Conservation (phyloP, 2,113 vertebrate genomes). For the Sebastes schlegelii region DNA sequence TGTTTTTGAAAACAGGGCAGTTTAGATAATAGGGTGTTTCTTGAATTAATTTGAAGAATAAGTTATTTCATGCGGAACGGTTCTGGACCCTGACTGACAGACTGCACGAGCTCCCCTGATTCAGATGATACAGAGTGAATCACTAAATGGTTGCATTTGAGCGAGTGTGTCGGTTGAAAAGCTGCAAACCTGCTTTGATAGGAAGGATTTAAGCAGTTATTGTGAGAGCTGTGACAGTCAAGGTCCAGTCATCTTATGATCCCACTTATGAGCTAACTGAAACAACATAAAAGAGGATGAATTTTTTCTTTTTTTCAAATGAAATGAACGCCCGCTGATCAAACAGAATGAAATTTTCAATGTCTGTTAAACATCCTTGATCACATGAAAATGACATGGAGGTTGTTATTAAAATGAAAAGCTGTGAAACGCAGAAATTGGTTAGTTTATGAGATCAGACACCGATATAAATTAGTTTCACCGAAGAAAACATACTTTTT, state of each 20-base stretch:
- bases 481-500: conserved; percentile 22
- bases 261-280: conserved; percentile 13
- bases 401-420: conserved; percentile 34
- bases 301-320: not conserved
- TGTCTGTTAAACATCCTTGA: conserved; percentile 26
- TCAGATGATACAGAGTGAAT: conserved; percentile 29
- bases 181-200: conserved; percentile 28
- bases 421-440: not conserved
- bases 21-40: conserved; percentile 36
- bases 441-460: conserved; percentile 29
- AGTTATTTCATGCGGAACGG: conserved; percentile 9
- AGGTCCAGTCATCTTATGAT: conserved; percentile 27
- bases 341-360: conserved; percentile 5
- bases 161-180: conserved; percentile 16
- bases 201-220: conserved; percentile 13
- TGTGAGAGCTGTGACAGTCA: conserved; percentile 12
- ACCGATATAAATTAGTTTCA: not conserved
- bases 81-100: conserved; percentile 3
- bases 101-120: conserved; percentile 2
- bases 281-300: conserved; percentile 12
- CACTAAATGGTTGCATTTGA: conserved; percentile 27
- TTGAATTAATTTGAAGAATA: conserved; percentile 44
- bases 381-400: conserved; percentile 12
- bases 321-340: conserved; percentile 28
- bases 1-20: conserved; percentile 38